Percentiles rank a stretch among this genome's conserved stretches.
These are phyloP conservation scores for Apotomis betuletana DNA, from an alignment of 2,888 invertebrate genomes.

Conservation along the genomic window DNA sequence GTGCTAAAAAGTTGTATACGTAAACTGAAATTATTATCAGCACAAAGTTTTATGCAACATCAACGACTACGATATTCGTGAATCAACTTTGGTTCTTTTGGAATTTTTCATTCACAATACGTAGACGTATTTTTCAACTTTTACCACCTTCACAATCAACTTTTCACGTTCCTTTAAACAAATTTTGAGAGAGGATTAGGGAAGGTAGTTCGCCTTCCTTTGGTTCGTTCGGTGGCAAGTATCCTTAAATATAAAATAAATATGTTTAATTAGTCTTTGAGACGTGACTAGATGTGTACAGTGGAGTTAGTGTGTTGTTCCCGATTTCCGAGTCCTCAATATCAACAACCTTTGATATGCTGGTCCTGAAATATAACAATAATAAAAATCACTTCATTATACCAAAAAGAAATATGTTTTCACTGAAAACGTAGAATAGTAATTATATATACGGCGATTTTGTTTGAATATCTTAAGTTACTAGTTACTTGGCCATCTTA, in stretches of 20 bases:
- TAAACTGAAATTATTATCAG: neutral
- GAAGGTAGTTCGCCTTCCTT: neutral
- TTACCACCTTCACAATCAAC: too few relatives aligned
- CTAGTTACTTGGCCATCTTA: too few relatives aligned
- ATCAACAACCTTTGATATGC: neutral
- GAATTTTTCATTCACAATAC: too few relatives aligned
- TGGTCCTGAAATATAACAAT: conserved; percentile 1
- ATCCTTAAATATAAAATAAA: conserved; percentile 11
- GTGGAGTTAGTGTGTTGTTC: conserved; percentile 1
- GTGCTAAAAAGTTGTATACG: neutral
- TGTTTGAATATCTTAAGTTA: too few relatives aligned
- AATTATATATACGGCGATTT: too few relatives aligned
- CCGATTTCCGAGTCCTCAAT: neutral
- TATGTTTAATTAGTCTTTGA: conserved; percentile 29
- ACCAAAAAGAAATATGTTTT: neutral
- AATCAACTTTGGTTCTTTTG: too few relatives aligned
- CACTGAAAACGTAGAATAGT: too few relatives aligned
- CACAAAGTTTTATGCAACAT: too few relatives aligned
- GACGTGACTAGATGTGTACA: conserved; percentile 37
- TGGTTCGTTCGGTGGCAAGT: neutral
- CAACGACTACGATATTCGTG: too few relatives aligned
- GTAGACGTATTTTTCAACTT: too few relatives aligned
- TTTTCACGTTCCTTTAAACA: too few relatives aligned
- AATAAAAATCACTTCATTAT: neutral
- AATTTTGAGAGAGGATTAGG: too few relatives aligned